A percentile compares a stretch with the other conserved stretches of the same genome.
Evolutionary conservation across 30 jellyfish, hydroid and myxozoan species (phyloP).

Genomic region (Haliclystus octoradiatus): DNA sequence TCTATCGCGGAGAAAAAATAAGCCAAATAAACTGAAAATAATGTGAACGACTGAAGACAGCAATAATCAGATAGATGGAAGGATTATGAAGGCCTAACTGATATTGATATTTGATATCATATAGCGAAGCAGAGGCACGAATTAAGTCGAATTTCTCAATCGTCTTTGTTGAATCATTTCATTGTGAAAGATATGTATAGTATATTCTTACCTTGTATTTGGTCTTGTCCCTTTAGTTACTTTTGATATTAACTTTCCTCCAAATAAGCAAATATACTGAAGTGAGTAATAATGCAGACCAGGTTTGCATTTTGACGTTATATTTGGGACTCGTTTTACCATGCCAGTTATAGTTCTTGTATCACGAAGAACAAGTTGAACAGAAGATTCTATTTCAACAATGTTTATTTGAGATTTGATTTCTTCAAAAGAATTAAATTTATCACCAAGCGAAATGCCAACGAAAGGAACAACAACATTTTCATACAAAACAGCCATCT

Average conservation of each 20-base stretch:
- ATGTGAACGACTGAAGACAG: no score
- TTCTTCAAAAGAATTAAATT: slow-evolving; percentile 5
- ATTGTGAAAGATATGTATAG: not conserved
- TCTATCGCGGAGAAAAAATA: no score
- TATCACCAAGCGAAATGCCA: slow-evolving; percentile 22
- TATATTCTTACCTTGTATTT: not conserved
- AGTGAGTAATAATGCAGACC: slow-evolving; percentile 11
- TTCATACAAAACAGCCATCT: no score
- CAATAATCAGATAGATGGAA: no score
- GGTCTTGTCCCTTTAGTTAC: slow-evolving; percentile 4
- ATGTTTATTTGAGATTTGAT: slow-evolving; percentile 4
- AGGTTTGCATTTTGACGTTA: slow-evolving; percentile 9
- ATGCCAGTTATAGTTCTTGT: slow-evolving; percentile 16
- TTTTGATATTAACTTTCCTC: slow-evolving; percentile 18
- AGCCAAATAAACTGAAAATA: no score
- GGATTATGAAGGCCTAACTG: no score
- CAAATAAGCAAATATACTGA: slow-evolving; percentile 20
- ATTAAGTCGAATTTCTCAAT: no score
- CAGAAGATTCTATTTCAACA: slow-evolving; percentile 5
- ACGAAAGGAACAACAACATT: no score
- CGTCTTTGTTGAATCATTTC: no score
- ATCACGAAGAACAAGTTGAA: slow-evolving; percentile 14
- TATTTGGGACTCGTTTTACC: slow-evolving; percentile 22
- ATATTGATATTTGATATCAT: no score
- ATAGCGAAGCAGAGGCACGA: no score